phyloP scores from a whole-genome alignment of 2,113 vertebrate species.

The Nycticebus coucang region DNA sequence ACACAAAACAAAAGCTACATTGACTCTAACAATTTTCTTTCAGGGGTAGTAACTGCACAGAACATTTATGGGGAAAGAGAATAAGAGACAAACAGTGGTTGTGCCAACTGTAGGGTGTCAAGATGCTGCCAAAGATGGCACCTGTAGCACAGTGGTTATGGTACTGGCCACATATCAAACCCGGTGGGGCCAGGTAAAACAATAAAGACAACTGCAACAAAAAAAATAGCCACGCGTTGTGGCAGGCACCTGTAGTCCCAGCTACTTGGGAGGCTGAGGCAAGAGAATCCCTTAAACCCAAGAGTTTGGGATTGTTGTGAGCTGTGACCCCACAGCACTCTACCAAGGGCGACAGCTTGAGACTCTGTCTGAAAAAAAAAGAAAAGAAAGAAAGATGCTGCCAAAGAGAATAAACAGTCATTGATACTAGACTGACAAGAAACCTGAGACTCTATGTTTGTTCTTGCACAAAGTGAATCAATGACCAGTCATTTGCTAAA shows the following conservation, averaged over 20 bases:
- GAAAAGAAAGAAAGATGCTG: not conserved
- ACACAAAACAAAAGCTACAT: not conserved
- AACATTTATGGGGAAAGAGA: not conserved
- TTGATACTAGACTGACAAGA: not conserved
- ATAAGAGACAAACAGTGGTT: not conserved
- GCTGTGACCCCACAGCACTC: too few species aligned
- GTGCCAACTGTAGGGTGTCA: not conserved
- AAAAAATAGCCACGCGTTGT: too few species aligned
- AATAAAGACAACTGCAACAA: too few species aligned
- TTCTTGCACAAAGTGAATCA: slow-evolving; percentile 4
- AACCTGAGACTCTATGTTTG: not conserved
- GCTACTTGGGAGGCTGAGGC: too few species aligned
- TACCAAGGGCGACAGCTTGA: too few species aligned
- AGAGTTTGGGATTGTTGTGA: too few species aligned
- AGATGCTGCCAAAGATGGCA: not conserved
- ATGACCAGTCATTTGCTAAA: not conserved
- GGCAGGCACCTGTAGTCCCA: too few species aligned
- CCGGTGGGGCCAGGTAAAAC: too few species aligned
- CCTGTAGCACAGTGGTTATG: too few species aligned
- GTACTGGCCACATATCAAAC: too few species aligned
- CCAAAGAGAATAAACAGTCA: not conserved
- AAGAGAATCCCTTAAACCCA: too few species aligned
- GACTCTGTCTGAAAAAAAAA: too few species aligned
- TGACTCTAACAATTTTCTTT: not conserved
- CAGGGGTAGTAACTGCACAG: not conserved